Conservation (phyloP, 1,140 invertebrate species). For the Mercenaria mercenaria region DNA sequence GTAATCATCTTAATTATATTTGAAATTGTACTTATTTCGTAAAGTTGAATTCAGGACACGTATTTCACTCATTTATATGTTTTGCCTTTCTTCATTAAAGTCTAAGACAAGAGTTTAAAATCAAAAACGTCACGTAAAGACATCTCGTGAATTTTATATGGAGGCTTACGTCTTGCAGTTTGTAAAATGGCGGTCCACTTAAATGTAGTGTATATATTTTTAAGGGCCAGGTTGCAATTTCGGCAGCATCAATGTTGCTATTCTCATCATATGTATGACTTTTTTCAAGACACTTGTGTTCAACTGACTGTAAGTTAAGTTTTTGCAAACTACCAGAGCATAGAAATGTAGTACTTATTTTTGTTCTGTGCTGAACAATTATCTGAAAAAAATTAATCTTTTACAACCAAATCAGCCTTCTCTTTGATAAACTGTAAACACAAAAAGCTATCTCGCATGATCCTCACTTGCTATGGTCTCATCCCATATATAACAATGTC, state of each 20-base stretch:
- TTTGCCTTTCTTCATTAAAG: neutral
- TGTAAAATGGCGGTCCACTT: slow-evolving; percentile 1
- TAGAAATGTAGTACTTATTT: slow-evolving; percentile 30
- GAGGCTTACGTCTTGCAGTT: neutral
- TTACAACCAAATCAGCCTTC: neutral
- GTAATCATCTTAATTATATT: neutral
- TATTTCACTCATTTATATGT: neutral
- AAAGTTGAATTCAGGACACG: neutral
- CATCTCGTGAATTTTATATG: slow-evolving; percentile 7
- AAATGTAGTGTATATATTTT: neutral
- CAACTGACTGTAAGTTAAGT: neutral
- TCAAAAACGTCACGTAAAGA: neutral
- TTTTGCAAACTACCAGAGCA: slow-evolving; percentile 37
- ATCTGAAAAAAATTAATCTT: slow-evolving; percentile 44
- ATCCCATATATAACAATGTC: slow-evolving; percentile 41
- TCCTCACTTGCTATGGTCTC: slow-evolving; percentile 32
- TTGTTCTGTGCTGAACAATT: slow-evolving; percentile 38
- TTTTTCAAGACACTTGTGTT: slow-evolving; percentile 47
- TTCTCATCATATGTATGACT: slow-evolving; percentile 31
- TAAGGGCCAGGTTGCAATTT: neutral
- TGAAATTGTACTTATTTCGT: neutral
- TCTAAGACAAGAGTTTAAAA: neutral
- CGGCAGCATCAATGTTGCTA: slow-evolving; percentile 27
- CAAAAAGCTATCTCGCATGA: slow-evolving; percentile 46
- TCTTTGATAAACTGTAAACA: slow-evolving; percentile 33